Percentiles rank a stretch among this genome's conserved stretches.
These are phyloP conservation scores for Tortrix viridana DNA, from an alignment of 2,888 invertebrate species.

Conservation along the genomic window DNA sequence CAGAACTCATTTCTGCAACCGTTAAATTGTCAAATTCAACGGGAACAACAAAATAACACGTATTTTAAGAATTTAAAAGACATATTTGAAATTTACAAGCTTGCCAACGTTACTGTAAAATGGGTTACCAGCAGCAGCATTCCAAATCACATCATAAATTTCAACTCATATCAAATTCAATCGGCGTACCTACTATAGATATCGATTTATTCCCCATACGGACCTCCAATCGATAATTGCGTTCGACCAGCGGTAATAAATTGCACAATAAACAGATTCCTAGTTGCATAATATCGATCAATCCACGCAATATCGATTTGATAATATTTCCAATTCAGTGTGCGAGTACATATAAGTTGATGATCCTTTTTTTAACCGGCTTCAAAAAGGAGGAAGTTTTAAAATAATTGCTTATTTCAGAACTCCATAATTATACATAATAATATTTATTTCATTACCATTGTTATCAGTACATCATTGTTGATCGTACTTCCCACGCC, in stretches of 20 bases:
- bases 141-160: not conserved
- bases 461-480: not conserved
- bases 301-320: slow-evolving; percentile 27
- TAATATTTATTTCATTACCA: not conserved
- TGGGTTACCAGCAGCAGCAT: not conserved
- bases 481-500: not conserved
- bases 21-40: too few species aligned
- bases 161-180: slow-evolving; percentile 1
- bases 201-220: slow-evolving; percentile 18
- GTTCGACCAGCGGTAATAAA: slow-evolving; percentile 20
- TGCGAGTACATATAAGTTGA: slow-evolving; percentile 5
- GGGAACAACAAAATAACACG: too few species aligned
- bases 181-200: not conserved
- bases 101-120: not conserved
- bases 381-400: not conserved
- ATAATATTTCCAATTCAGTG: slow-evolving; percentile 31
- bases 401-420: not conserved
- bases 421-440: not conserved
- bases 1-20: too few species aligned
- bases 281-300: slow-evolving; percentile 30
- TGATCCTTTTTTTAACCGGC: not conserved
- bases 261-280: slow-evolving; percentile 35
- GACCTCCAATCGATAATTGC: slow-evolving; percentile 26
- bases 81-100: not conserved
- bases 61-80: too few species aligned